phyloP scores from a whole-genome alignment of 2,113 vertebrate genomes.

The Eolophus roseicapilla region DNA sequence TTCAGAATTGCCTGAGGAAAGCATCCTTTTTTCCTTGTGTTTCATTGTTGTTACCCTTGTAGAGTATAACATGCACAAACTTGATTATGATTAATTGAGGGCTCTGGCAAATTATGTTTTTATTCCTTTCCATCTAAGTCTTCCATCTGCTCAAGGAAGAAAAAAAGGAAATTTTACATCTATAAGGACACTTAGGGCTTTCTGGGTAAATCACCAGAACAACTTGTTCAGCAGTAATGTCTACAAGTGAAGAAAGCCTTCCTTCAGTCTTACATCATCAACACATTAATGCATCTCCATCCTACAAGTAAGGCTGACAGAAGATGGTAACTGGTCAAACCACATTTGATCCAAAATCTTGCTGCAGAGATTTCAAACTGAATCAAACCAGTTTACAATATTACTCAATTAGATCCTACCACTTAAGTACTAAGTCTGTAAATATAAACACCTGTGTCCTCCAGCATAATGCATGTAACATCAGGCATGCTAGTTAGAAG shows the following conservation, averaged over 20 bases:
- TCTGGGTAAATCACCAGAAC: conserved; percentile 29
- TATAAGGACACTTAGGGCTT: conserved; percentile 28
- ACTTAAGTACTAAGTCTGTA: not conserved
- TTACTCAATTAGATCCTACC: not conserved
- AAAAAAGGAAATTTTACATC: conserved; percentile 1
- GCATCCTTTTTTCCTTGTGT: conserved; percentile 50
- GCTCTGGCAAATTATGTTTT: conserved; percentile 26
- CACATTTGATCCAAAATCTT: not conserved
- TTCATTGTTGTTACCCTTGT: conserved; percentile 59
- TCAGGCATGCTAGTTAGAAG: not conserved
- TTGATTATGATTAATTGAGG: conserved; percentile 69
- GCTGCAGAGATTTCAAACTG: not conserved
- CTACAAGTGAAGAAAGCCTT: not conserved
- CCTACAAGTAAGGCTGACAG: not conserved
- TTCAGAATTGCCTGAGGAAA: conserved; percentile 69
- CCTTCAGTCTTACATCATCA: not conserved
- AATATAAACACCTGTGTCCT: conserved; percentile 11
- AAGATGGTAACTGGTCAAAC: not conserved
- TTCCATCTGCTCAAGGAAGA: conserved; percentile 54
- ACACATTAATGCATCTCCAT: not conserved
- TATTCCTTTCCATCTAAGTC: conserved; percentile 38
- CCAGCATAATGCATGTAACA: not conserved
- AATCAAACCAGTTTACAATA: not conserved
- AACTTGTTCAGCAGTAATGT: conserved; percentile 18
- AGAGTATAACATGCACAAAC: conserved; percentile 58